Evolutionary conservation across 2,888 invertebrate genomes (phyloP).

Genomic region (Volucella bombylans): DNA sequence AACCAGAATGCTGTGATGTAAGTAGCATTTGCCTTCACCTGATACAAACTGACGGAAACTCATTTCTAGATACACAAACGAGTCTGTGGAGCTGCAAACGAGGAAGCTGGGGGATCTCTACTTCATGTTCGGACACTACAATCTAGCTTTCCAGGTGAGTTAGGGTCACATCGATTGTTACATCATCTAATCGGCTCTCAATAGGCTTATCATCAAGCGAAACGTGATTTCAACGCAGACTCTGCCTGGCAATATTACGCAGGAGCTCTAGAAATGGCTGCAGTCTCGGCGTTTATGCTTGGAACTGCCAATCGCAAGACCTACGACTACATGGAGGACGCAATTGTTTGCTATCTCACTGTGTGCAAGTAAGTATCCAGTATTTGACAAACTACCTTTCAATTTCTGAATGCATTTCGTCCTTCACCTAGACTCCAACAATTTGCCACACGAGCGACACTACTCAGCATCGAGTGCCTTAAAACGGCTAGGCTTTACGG

Average conservation of each 20-base stretch:
- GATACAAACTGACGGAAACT: neutral
- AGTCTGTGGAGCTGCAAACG: conserved; percentile 95
- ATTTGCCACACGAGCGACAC: conserved; percentile 95
- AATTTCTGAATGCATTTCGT: neutral
- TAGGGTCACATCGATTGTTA: neutral
- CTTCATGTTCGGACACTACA: conserved; percentile 97
- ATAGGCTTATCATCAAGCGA: conserved; percentile 95
- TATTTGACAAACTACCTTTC: neutral
- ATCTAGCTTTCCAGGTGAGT: conserved; percentile 90
- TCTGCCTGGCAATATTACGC: conserved; percentile 99
- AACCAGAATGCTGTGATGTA: conserved; percentile 92
- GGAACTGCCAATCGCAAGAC: conserved; percentile 90
- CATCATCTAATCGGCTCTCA: neutral
- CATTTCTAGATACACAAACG: conserved; percentile 87
- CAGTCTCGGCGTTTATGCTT: conserved; percentile 94
- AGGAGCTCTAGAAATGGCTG: conserved; percentile 98
- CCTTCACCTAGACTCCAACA: conserved; percentile 88
- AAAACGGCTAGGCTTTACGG: conserved; percentile 90
- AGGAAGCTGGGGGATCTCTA: conserved; percentile 96
- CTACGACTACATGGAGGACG: conserved; percentile 96
- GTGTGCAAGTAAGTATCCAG: conserved; percentile 88
- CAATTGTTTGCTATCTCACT: conserved; percentile 94
- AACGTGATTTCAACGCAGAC: conserved; percentile 97
- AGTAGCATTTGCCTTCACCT: conserved; percentile 79
- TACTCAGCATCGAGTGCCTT: conserved; percentile 94